A percentile compares a stretch with the other conserved stretches of the same genome.
phyloP scores from a whole-genome alignment of 2,797 vertebrate genomes.

The Sarcophilus harrisii region DNA sequence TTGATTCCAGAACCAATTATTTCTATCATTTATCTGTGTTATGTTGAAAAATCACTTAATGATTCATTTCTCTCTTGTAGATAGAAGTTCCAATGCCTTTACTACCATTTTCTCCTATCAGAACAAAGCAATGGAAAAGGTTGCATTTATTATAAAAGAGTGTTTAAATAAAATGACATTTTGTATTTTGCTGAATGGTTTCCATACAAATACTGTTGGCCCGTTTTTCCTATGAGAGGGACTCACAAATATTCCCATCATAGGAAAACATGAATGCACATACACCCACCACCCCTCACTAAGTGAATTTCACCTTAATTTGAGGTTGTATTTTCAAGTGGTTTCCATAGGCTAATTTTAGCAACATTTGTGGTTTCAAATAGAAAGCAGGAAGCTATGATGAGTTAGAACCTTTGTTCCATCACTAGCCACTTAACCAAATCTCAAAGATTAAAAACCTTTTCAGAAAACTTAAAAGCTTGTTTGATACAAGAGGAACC shows the following conservation, averaged over 20 bases:
- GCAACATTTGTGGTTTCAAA: not conserved
- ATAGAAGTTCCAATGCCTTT: not conserved
- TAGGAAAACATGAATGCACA: not conserved
- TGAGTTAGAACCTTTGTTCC: not conserved
- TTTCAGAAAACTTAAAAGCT: not conserved
- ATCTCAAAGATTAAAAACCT: not conserved
- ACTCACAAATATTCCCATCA: not conserved
- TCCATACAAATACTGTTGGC: not conserved
- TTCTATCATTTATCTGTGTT: not conserved
- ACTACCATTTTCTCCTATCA: not conserved
- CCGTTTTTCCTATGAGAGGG: not conserved
- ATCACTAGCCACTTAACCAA: slow-evolving; percentile 12
- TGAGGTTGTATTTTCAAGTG: not conserved
- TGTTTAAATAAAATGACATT: not conserved
- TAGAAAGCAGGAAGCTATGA: not conserved
- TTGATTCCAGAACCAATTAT: not conserved
- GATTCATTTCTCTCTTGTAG: not conserved
- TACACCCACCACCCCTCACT: not conserved
- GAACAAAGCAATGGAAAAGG: not conserved
- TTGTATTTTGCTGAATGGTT: not conserved
- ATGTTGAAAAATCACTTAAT: not conserved
- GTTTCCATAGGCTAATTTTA: not conserved
- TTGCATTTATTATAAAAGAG: not conserved
- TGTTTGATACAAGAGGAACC: not conserved
- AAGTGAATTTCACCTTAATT: not conserved